A percentile compares a stretch with the other conserved stretches of the same genome.
Evolutionary conservation across 2,797 vertebrate species (phyloP).

Genomic region (Parauchenoglanis punctatus): DNA sequence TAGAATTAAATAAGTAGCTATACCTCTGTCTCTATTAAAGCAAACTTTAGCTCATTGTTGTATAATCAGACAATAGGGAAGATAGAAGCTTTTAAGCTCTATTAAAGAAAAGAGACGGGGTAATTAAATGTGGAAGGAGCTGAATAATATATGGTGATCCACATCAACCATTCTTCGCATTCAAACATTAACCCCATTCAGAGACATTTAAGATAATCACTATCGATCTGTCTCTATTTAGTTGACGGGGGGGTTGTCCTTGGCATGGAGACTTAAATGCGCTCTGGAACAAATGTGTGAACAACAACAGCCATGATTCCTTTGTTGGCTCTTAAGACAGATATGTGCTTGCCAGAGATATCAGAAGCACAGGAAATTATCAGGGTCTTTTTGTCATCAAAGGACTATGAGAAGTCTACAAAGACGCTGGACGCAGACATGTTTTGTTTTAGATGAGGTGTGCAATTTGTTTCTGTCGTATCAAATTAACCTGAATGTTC

Average conservation of each 20-base stretch:
- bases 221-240: slow-evolving; percentile 35
- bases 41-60: background rate
- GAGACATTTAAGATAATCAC: slow-evolving; percentile 29
- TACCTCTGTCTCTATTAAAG: background rate
- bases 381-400: background rate
- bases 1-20: background rate
- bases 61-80: background rate
- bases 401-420: background rate
- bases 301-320: background rate
- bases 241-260: background rate
- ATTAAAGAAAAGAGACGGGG: slow-evolving; percentile 7
- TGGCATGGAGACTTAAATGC: background rate
- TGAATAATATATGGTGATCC: slow-evolving; percentile 13
- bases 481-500: background rate
- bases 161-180: background rate
- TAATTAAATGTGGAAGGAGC: slow-evolving; percentile 28
- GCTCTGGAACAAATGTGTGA: background rate
- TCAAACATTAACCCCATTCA: background rate
- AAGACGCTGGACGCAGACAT: background rate
- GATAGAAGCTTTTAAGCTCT: slow-evolving; percentile 15
- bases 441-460: background rate
- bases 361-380: background rate
- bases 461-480: background rate
- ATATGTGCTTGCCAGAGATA: background rate
- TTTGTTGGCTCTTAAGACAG: background rate